phyloP scores from a whole-genome alignment of 2,888 invertebrate genomes.

The Thalpophila matura region DNA sequence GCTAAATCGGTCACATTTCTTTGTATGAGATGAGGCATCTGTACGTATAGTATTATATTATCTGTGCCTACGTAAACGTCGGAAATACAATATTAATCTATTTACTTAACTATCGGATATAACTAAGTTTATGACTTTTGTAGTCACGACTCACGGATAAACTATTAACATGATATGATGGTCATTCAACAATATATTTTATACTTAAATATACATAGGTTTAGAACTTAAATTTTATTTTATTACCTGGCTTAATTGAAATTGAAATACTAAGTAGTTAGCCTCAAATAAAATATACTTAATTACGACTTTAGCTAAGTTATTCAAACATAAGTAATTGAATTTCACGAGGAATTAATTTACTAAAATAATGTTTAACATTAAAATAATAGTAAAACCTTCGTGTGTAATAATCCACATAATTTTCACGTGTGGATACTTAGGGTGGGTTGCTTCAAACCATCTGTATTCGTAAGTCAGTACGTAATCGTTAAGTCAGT shows the following conservation, averaged over 20 bases:
- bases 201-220: too few relatives aligned
- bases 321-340: constrained; percentile 2
- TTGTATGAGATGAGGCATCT: too few relatives aligned
- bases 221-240: constrained; percentile 6
- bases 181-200: constrained; percentile 3
- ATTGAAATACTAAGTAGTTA: constrained; percentile 5
- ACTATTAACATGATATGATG: neutral
- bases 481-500: too few relatives aligned
- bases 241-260: neutral
- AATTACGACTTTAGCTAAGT: neutral
- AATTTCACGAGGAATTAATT: constrained; percentile 53
- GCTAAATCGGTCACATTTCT: too few relatives aligned
- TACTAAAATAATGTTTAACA: constrained; percentile 39
- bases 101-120: too few relatives aligned
- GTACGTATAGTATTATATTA: too few relatives aligned
- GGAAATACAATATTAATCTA: too few relatives aligned
- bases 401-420: constrained; percentile 46
- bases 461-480: too few relatives aligned
- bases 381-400: constrained; percentile 48
- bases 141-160: constrained; percentile 22
- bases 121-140: neutral
- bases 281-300: too few relatives aligned
- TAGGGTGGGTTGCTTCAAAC: too few relatives aligned
- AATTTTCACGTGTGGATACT: constrained; percentile 36
- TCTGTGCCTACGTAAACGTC: too few relatives aligned